A percentile compares a stretch with the other conserved stretches of the same genome.
phyloP scores from a whole-genome alignment of 2,797 vertebrate species.

The Poeciliopsis infans region DNA sequence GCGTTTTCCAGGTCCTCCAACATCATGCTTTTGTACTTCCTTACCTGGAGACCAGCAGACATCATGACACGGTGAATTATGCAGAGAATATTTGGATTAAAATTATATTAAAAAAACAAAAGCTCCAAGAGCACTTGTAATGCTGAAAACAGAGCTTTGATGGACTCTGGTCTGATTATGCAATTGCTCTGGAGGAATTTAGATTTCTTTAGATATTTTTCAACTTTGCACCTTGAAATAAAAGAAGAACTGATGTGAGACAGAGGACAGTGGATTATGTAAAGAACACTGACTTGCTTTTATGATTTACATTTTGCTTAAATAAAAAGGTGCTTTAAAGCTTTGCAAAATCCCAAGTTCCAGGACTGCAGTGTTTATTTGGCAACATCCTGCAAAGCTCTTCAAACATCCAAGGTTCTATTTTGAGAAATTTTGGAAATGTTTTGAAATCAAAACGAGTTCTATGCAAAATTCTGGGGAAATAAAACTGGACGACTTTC shows the following conservation, averaged over 20 bases:
- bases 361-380: neutral
- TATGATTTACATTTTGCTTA: neutral
- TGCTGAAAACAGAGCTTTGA: neutral
- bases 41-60: constrained; percentile 81
- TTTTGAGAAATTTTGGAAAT: neutral
- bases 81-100: neutral
- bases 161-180: neutral
- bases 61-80: neutral
- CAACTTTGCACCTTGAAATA: neutral
- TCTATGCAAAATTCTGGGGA: neutral
- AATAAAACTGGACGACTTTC: neutral
- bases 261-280: neutral
- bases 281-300: neutral
- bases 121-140: neutral
- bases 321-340: neutral
- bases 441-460: neutral
- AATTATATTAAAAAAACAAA: neutral
- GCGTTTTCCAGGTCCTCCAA: constrained; percentile 97
- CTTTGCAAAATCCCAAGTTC: neutral
- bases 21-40: constrained; percentile 98
- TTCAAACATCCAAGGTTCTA: neutral
- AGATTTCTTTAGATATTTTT: neutral
- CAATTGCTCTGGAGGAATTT: neutral
- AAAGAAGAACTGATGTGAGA: neutral
- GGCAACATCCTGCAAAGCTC: neutral